These are phyloP conservation scores for Aphyosemion australe DNA, from an alignment of 2,113 vertebrate species.

Conservation along the genomic window DNA sequence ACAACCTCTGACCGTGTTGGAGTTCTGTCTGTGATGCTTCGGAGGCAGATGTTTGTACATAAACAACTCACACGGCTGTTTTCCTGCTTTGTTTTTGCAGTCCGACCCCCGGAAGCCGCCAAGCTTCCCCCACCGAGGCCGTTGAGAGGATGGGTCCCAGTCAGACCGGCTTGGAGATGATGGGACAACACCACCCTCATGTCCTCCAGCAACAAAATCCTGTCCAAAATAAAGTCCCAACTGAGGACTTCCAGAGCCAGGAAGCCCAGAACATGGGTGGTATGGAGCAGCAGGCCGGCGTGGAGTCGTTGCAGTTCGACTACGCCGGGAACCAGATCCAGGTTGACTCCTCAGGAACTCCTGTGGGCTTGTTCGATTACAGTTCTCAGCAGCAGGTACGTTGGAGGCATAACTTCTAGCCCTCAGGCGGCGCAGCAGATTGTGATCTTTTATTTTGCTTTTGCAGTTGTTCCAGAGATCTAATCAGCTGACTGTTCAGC, in stretches of 20 bases:
- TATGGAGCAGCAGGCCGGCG: slow-evolving; percentile 94
- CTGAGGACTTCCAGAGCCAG: slow-evolving; percentile 93
- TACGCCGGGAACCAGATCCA: slow-evolving; percentile 96
- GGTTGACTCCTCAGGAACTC: slow-evolving; percentile 93
- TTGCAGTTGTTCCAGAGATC: slow-evolving; percentile 95
- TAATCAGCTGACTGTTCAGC: slow-evolving; percentile 91
- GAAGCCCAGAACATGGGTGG: slow-evolving; percentile 93
- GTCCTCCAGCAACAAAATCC: slow-evolving; percentile 81
- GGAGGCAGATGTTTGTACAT: not conserved
- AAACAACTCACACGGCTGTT: not conserved
- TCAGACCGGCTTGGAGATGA: slow-evolving; percentile 87
- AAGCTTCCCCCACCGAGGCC: slow-evolving; percentile 95
- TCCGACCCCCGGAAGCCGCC: slow-evolving; percentile 94
- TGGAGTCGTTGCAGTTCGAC: slow-evolving; percentile 96
- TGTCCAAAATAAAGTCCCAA: slow-evolving; percentile 83
- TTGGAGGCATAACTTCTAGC: slow-evolving; percentile 7
- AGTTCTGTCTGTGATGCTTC: too few relatives aligned
- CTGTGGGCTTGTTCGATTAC: slow-evolving; percentile 97
- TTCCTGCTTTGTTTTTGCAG: slow-evolving; percentile 62
- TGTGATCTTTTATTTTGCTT: slow-evolving; percentile 1
- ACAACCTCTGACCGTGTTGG: too few relatives aligned
- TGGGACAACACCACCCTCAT: slow-evolving; percentile 84
- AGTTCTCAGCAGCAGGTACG: slow-evolving; percentile 95
- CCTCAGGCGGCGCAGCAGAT: slow-evolving; percentile 6
- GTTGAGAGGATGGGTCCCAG: slow-evolving; percentile 90